Base-by-base conservation (phyloP, 2,797 vertebrate genomes). In the Ctenopoma multispine region DNA sequence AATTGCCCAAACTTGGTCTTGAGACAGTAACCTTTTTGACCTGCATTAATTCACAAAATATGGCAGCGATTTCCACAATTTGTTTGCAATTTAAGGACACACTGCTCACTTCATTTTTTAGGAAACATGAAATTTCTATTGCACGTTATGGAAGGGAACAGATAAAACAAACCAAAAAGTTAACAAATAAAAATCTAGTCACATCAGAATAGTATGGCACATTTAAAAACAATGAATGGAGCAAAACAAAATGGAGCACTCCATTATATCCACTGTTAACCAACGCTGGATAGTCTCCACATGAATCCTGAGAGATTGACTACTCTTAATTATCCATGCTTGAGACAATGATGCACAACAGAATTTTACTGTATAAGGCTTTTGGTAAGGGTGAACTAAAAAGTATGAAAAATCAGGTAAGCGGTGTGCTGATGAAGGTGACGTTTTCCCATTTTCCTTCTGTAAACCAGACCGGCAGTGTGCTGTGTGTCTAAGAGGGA, bases 1-100 rank as follows among this genome's bases (percentile, higher is more conserved):
- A 91, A 92, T 92, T 88, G 88, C 80, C 82, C 63, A 87, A 89
- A 89, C 81, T 84, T 84, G 82, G 79, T 87, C 89, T 86, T 81
- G 65, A 91, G 81, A 87, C 79, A 71, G 76, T 88, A 87, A 93
- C 84, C 89, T 83, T 63, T 59, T 54, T 73, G 87, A 90, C 89
- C 92, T 73, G 83, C 77, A 82, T 85, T 89, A 86, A 89, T 79
- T 87, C 80, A 88, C 61, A 75, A 81, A 80, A 74, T 44, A 69
- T 23, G 31, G 49, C 36, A 40, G 75, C 50, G 43, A 77, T 75
- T 81, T 78, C 58, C 55, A 59, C 38, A 72, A 53, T 80, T 89
- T 88, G 81, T 87, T 79, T 81, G 59, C 44, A 77, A 80, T 77
- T 82, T 77, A 75, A 65, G 44, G 58, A 80, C 63, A 77, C 55